Evolutionary conservation across 1,140 invertebrate species (phyloP), one percentile per base, ranked within the genome.

Genomic region (Pantala flavescens): DNA sequence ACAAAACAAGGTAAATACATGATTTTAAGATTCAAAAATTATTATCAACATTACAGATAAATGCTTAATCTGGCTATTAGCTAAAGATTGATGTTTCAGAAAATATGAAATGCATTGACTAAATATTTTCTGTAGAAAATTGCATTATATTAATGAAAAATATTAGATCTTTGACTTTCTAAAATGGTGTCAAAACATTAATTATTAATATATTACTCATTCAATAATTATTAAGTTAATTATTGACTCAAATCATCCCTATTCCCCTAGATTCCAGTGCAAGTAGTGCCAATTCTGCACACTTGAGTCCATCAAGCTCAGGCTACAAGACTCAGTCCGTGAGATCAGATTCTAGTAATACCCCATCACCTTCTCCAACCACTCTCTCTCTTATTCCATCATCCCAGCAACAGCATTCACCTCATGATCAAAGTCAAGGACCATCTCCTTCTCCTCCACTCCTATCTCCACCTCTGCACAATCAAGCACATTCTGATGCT

Each of bases 251-350:
- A 36, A 36, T 36, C 28, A 5, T 36, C 28, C n/a, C n/a, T n/a
- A n/a, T n/a, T n/a, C n/a, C 73, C n/a, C 0, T 77, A 88, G 89
- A 90, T 84, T 90, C 89, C 71, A 86, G 86, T 73, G 78, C 78
- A 11, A 88, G 88, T 75, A 91, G 88, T 83, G 85, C 86, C 76
- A 88, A 89, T 75, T 88, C 89, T 16, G 89, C 88, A 83, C 86
- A 91, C 0, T 82, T 94, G 70, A 93, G 91, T 77, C 92, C 92
- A 0, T 92, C 91, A 24, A 93, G 91, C 79, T 93, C 90, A 24
- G 91, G 92, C 43, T 93, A 92, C 84, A 92, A 92, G 81, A 83
- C 89, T 76, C 85, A 92, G 82, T 88, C 88, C 78, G 85, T 89
- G 82, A 87, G 90, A 77, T 93, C 90, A 36, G 91, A 93, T 80